Base-by-base conservation (phyloP, 1,140 invertebrate genomes). In the Sarcophaga bullata region DNA sequence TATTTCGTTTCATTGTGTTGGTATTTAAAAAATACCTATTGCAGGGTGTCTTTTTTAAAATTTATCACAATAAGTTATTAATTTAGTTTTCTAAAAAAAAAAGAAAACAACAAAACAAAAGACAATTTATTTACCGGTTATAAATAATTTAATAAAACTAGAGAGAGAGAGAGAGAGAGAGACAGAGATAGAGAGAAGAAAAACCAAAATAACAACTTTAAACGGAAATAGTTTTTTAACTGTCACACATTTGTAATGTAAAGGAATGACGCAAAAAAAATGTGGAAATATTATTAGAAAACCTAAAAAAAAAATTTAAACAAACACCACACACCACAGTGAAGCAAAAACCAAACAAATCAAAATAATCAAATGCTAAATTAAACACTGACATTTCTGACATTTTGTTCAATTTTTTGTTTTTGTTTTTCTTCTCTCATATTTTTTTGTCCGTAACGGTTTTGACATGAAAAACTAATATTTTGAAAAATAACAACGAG, bases 191-290 rank as follows among this genome's bases (percentile, higher is more conserved):
- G 4, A 37, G 25, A 37, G 25, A 72, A 25, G 13, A 78, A 78
- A 50, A 25, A 50, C 19, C 15, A 50, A 49, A 78, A 78, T 48
- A 50, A 50, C n/a, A 78, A 78, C 48, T 50, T 78, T 8, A 52
- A 78, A 78, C 75, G 75, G 75, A 78, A 83, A 84, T 81, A 37
- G 52, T 81, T 81, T 81, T 81, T 81, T 81, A 73, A 82, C 25
- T 19, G 19, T 25, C 47, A 72, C 48, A 78, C 75, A 78, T 78
- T 78, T 78, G 75, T 52, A 37, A 78, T 78, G 37, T 78, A 19
- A 78, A 25, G 62, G 62, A 68, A 68, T 68, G 62, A 68, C n/a
- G 0, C 8, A 10, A 10, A 52, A 68, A 68, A 58, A 58, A n/a
- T 58, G 75, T 8, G 48, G 19, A 78, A 49, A 15, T 37, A 37